Conservation (phyloP, 1,140 invertebrate genomes). For the Acromyrmex charruanus region DNA sequence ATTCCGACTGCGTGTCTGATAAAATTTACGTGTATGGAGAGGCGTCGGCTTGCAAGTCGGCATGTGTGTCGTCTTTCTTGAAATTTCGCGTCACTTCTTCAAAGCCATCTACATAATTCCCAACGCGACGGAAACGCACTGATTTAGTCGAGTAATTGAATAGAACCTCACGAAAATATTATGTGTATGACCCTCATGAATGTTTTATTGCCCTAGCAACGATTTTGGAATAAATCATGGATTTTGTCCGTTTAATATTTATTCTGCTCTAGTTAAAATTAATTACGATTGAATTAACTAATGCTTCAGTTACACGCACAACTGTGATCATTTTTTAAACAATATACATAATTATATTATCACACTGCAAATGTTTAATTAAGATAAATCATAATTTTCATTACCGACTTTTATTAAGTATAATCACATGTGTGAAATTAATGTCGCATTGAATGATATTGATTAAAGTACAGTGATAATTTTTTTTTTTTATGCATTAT, state of each 20-base stretch:
- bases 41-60: slow-evolving; percentile 41
- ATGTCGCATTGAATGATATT: background rate
- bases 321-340: background rate
- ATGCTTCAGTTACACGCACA: background rate
- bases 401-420: background rate
- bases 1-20: slow-evolving; percentile 50
- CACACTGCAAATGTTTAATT: background rate
- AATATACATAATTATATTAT: background rate
- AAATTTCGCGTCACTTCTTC: slow-evolving; percentile 59
- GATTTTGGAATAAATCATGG: background rate
- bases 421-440: background rate
- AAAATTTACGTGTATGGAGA: slow-evolving; percentile 61
- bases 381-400: slow-evolving; percentile 1
- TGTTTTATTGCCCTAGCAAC: background rate
- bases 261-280: background rate
- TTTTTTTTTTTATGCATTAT: background rate
- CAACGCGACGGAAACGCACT: slow-evolving; percentile 37
- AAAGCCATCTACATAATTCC: slow-evolving; percentile 50
- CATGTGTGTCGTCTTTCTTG: slow-evolving; percentile 51
- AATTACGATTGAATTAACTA: background rate
- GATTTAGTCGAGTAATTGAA: slow-evolving; percentile 50
- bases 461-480: background rate
- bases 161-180: slow-evolving; percentile 24
- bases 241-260: background rate
- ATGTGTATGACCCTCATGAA: background rate